Evolutionary conservation across 2,113 vertebrate genomes (phyloP), one percentile per base, ranked within the genome.

Genomic region (Crotalus helleri): DNA sequence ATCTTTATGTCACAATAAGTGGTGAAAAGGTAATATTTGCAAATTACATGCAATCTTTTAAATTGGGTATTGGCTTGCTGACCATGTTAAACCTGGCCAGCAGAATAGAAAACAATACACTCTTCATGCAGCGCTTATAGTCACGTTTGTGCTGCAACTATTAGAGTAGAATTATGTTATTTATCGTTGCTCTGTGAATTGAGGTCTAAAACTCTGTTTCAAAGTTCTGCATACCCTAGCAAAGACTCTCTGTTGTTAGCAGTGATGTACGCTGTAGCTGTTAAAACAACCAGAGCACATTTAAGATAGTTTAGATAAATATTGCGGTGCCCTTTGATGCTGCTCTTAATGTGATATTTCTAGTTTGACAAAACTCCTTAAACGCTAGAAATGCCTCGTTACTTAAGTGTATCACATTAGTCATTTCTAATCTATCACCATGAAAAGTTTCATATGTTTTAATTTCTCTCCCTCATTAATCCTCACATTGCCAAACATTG

Each of bases 1-100:
- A 98, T 90, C 98, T 99, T 93, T 99, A 98, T 93, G 93, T 98
- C 86, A 99, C 97, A 7, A 33, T 98, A 89, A 94, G 95, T n/a
- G 97, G 97, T 88, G 96, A 98, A 91, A 99, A 98, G 98, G 99
- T 99, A 97, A 98, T 23, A 21, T 91, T 21, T 39, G 33, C 69
- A 55, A 55, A 39, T 12, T 13, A 2, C 11, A 39, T 57, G 26
- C 54, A 7, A 39, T 44, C 44, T 46, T 90, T 33, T 64, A 33
- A 69, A 64, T 19, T 51, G 15, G 58, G 24, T 17, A 26, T 33
- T 21, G 15, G 7, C 26, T 88, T 54, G 3, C 15, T 54, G 15
- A 0, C 51, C 51, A n/a, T 44, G 7, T 81, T 81, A 81, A 23
- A 8, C 7, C 33, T 81, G 74, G 19, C 33, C 17, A 17, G 46